phyloP scores from a whole-genome alignment of 2,888 invertebrate genomes.

The Acronicta alni region DNA sequence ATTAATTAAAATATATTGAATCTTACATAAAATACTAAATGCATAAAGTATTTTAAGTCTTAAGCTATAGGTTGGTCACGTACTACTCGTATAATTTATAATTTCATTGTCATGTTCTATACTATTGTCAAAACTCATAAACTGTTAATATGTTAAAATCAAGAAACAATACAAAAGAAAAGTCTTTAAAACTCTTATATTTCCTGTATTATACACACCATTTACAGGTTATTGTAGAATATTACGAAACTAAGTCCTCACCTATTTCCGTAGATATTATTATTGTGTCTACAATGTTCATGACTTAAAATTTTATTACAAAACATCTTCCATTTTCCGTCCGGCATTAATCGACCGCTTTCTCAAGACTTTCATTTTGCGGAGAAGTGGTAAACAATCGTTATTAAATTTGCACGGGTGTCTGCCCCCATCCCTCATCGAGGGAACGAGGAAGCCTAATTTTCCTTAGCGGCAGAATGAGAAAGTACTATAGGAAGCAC shows the following conservation, averaged over 20 bases:
- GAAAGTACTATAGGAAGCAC: conserved; percentile 69
- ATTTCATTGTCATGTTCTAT: background rate
- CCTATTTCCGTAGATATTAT: conserved; percentile 36
- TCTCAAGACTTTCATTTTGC: conserved; percentile 80
- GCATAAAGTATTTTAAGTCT: too few relatives aligned
- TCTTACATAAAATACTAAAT: too few relatives aligned
- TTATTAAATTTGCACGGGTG: conserved; percentile 87
- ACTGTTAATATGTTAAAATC: background rate
- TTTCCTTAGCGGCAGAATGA: conserved; percentile 69
- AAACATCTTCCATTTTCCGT: conserved; percentile 63
- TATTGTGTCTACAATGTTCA: conserved; percentile 38
- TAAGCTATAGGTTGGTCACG: background rate
- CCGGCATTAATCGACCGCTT: conserved; percentile 75
- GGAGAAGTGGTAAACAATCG: conserved; percentile 85
- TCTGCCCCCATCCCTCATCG: conserved; percentile 75
- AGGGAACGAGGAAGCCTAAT: conserved; percentile 73
- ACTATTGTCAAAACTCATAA: background rate
- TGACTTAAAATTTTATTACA: conserved; percentile 54
- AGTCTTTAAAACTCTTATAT: conserved; percentile 2
- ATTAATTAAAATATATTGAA: too few relatives aligned
- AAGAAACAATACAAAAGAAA: background rate
- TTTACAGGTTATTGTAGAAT: conserved; percentile 36
- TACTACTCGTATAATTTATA: background rate
- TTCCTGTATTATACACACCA: conserved; percentile 21
- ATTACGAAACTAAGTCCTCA: conserved; percentile 35